These are phyloP conservation scores for Antheraea mylitta DNA, from an alignment of 1,140 invertebrate species.

Conservation along the genomic window DNA sequence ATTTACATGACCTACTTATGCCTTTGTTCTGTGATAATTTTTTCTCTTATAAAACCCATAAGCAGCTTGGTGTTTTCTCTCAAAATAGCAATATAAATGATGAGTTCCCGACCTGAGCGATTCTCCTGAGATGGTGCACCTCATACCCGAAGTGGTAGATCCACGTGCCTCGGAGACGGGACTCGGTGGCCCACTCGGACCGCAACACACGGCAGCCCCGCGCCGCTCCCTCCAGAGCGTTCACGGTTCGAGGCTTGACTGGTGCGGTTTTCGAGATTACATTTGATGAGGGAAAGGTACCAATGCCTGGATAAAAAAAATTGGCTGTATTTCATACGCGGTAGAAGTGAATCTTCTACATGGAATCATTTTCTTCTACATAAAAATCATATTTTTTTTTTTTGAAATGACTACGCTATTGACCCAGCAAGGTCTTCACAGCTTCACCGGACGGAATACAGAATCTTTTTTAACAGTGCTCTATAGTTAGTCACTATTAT, in stretches of 20 bases:
- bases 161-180: constrained; percentile 36
- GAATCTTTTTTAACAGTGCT: too few relatives aligned
- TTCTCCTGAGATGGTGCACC: constrained; percentile 56
- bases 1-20: too few relatives aligned
- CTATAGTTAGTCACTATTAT: too few relatives aligned
- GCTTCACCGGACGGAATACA: too few relatives aligned
- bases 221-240: constrained; percentile 50
- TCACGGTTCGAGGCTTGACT: constrained; percentile 45
- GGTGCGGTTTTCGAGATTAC: not conserved
- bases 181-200: constrained; percentile 43
- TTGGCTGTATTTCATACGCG: not conserved
- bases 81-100: not conserved
- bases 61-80: too few relatives aligned
- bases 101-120: constrained; percentile 40
- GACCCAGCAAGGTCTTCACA: too few relatives aligned
- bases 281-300: not conserved
- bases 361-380: too few relatives aligned
- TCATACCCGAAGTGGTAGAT: constrained; percentile 51
- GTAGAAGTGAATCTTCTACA: too few relatives aligned
- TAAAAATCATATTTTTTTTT: too few relatives aligned
- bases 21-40: too few relatives aligned
- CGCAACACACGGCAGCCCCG: constrained; percentile 51
- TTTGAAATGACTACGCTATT: too few relatives aligned
- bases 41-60: too few relatives aligned
- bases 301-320: not conserved